Evolutionary conservation across 2,113 vertebrate species (phyloP).

Genomic region (Gopherus flavomarginatus): DNA sequence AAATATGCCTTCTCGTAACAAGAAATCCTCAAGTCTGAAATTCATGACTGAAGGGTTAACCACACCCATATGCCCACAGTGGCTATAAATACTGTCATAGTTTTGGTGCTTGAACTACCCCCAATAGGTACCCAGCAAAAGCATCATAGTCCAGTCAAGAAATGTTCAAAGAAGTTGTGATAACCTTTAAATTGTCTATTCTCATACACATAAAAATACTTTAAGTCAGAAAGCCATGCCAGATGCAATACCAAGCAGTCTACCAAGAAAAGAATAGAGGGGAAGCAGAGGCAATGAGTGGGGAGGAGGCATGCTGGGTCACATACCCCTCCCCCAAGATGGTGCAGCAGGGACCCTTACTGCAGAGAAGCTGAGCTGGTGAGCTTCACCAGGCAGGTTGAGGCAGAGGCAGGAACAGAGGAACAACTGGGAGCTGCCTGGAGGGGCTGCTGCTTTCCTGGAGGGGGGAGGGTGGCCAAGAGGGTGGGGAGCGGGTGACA

Average conservation of each 20-base stretch:
- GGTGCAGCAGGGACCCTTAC: too few species aligned
- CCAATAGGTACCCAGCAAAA: background rate
- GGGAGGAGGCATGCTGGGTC: too few species aligned
- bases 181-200: background rate
- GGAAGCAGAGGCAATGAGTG: too few species aligned
- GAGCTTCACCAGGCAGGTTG: too few species aligned
- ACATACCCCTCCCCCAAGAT: too few species aligned
- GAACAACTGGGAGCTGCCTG: too few species aligned
- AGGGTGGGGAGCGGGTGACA: too few species aligned
- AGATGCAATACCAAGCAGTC: background rate
- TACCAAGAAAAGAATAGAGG: background rate
- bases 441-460: too few species aligned
- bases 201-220: background rate
- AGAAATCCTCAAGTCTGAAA: background rate
- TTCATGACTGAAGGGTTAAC: background rate
- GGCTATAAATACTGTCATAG: background rate
- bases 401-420: too few species aligned
- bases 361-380: too few species aligned
- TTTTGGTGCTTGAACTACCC: background rate
- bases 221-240: background rate
- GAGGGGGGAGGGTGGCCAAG: too few species aligned
- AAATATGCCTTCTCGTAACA: background rate
- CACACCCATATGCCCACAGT: background rate
- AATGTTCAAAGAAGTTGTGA: background rate
- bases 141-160: background rate